A percentile compares a stretch with the other conserved stretches of the same genome.
These are phyloP conservation scores for Xestia xanthographa DNA, from an alignment of 2,888 invertebrate species.

Conservation along the genomic window DNA sequence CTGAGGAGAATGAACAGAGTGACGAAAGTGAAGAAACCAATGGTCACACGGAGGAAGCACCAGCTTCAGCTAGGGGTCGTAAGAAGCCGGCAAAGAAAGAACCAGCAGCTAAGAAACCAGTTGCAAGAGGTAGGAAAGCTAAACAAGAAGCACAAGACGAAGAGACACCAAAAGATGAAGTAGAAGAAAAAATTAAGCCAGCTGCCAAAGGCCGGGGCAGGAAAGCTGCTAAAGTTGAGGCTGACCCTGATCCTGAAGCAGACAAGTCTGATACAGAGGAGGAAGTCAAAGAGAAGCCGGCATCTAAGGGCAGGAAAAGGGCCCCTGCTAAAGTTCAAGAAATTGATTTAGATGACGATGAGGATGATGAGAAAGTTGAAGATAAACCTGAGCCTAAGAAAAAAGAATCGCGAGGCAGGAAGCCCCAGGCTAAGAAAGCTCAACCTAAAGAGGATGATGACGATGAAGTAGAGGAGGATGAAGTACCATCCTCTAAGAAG, in stretches of 20 bases:
- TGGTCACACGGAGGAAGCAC: constrained; percentile 75
- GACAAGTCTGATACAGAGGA: constrained; percentile 76
- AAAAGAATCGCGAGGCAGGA: constrained; percentile 80
- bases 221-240: constrained; percentile 74
- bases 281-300: constrained; percentile 75
- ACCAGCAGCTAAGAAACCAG: constrained; percentile 70
- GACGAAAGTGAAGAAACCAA: constrained; percentile 76
- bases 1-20: constrained; percentile 74
- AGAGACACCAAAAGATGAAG: constrained; percentile 67
- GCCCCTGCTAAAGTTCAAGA: constrained; percentile 71
- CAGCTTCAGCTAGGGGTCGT: constrained; percentile 75
- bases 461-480: constrained; percentile 72
- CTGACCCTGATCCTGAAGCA: constrained; percentile 66
- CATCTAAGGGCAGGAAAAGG: constrained; percentile 71
- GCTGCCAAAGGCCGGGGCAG: constrained; percentile 79
- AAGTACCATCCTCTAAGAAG: constrained; percentile 76
- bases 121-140: constrained; percentile 77
- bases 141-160: constrained; percentile 75
- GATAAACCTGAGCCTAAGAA: constrained; percentile 80
- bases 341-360: constrained; percentile 73
- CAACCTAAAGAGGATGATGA: constrained; percentile 78
- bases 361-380: constrained; percentile 69
- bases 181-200: constrained; percentile 78
- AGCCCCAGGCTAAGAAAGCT: constrained; percentile 80
- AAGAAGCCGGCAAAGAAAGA: constrained; percentile 84